Evolutionary conservation across 2,888 invertebrate species (phyloP).

Genomic region (Campoletis raptor): DNA sequence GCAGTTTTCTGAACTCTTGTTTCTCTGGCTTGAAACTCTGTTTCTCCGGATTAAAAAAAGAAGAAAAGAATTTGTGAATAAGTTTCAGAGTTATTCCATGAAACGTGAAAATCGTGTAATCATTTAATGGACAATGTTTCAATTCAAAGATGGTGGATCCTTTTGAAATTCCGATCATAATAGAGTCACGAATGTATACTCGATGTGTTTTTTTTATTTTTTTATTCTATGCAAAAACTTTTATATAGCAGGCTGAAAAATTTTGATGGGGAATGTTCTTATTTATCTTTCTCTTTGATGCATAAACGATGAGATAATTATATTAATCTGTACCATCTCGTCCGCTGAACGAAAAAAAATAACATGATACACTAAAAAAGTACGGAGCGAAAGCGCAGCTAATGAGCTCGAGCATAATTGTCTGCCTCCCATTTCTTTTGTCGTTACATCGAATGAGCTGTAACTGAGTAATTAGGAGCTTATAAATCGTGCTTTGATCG

Average conservation of each 20-base stretch:
- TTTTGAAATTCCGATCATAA: too few species aligned
- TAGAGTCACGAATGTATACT: too few species aligned
- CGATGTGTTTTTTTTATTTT: background rate
- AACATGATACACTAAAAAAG: background rate
- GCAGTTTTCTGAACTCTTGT: background rate
- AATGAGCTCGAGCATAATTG: background rate
- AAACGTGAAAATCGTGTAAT: too few species aligned
- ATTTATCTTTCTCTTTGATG: background rate
- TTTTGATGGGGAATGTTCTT: background rate
- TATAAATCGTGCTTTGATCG: background rate
- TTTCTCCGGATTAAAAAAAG: too few species aligned
- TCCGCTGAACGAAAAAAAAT: background rate
- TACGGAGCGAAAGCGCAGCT: background rate
- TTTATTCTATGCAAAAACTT: background rate
- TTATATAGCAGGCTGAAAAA: background rate
- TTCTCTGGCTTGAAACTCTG: background rate
- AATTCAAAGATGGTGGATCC: too few species aligned
- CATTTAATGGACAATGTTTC: too few species aligned
- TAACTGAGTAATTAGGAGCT: background rate
- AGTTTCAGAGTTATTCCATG: too few species aligned
- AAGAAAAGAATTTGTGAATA: too few species aligned
- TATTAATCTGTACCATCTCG: background rate
- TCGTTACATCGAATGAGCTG: background rate
- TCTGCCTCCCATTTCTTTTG: background rate
- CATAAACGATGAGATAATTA: background rate